Percentiles rank a stretch among this genome's conserved stretches.
phyloP scores from a whole-genome alignment of 1,140 invertebrate genomes.

The Yoshiicerus persimilis region DNA sequence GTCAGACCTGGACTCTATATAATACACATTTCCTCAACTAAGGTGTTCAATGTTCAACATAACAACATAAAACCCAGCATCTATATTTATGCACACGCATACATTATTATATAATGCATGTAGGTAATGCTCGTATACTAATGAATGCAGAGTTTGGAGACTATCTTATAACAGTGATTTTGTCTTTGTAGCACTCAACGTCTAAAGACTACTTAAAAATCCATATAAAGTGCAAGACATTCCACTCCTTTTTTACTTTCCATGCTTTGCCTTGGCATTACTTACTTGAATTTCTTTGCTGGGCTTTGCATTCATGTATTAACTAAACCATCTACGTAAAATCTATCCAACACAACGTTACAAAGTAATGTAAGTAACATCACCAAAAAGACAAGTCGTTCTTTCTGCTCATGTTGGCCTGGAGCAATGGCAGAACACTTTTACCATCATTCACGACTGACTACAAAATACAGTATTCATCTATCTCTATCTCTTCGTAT shows the following conservation, averaged over 20 bases:
- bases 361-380: neutral
- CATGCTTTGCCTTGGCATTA: conserved; percentile 15
- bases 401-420: neutral
- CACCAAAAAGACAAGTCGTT: neutral
- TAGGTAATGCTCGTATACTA: neutral
- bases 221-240: conserved; percentile 12
- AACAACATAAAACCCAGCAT: neutral
- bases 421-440: conserved; percentile 23
- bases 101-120: neutral
- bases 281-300: neutral
- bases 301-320: neutral
- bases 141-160: neutral
- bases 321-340: neutral
- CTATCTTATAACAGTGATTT: neutral
- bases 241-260: conserved; percentile 19
- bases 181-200: neutral
- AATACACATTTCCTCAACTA: too few relatives aligned
- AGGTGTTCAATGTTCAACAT: too few relatives aligned
- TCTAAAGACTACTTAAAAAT: neutral
- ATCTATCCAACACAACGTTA: neutral
- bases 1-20: too few relatives aligned
- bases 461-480: too few relatives aligned
- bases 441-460: neutral
- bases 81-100: neutral
- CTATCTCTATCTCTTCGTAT: neutral